phyloP scores from a whole-genome alignment of 2,888 invertebrate species.

The Noctua comes region DNA sequence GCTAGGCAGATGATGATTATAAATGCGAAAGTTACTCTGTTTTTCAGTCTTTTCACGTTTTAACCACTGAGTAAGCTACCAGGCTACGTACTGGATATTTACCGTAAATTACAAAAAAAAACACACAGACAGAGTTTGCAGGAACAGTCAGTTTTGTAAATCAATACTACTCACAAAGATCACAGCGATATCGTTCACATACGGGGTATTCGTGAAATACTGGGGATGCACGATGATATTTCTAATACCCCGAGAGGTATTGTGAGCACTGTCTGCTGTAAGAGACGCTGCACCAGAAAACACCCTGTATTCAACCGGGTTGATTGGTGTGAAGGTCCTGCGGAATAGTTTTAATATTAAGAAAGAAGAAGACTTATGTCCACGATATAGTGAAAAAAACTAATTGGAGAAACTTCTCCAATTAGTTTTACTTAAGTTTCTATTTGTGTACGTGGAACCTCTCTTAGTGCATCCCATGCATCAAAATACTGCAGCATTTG shows the following conservation, averaged over 20 bases:
- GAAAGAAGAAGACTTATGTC: neutral
- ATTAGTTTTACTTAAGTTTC: too few relatives aligned
- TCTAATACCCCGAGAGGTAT: conserved; percentile 59
- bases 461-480: neutral
- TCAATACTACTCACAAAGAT: conserved; percentile 36
- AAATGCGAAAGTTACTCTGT: neutral
- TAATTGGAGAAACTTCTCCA: too few relatives aligned
- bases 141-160: neutral
- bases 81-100: neutral
- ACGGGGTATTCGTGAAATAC: conserved; percentile 6
- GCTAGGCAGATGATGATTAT: neutral
- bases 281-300: conserved; percentile 66
- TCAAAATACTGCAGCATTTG: neutral
- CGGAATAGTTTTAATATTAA: neutral
- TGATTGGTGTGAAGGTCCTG: conserved; percentile 50
- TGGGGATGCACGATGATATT: conserved; percentile 66
- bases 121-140: neutral
- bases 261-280: conserved; percentile 45
- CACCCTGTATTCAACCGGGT: conserved; percentile 61
- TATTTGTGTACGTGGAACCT: neutral
- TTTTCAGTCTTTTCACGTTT: neutral
- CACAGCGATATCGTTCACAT: conserved; percentile 38
- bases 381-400: neutral
- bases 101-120: neutral
- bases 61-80: too few relatives aligned